phyloP scores from a whole-genome alignment of 2,797 vertebrate species.

The Brachymystax lenok region DNA sequence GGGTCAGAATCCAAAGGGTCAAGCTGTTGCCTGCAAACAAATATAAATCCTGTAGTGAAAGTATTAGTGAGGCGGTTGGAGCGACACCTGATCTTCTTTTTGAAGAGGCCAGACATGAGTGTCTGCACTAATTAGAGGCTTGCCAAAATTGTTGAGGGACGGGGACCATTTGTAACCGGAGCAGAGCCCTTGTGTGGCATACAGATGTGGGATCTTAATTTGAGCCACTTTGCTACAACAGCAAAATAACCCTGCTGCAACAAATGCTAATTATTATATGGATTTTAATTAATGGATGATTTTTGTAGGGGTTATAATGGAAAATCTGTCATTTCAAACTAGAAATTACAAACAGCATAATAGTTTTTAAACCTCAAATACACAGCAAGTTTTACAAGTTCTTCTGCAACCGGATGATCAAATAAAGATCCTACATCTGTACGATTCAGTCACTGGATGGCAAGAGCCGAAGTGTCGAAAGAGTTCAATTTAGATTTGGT shows the following conservation, averaged over 20 bases:
- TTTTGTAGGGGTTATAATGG: too few relatives aligned
- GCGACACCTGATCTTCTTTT: constrained; percentile 6
- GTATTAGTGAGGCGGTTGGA: neutral
- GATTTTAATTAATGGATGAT: too few relatives aligned
- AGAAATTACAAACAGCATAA: too few relatives aligned
- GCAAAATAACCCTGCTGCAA: too few relatives aligned
- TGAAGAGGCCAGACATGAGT: neutral
- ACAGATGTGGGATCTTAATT: too few relatives aligned
- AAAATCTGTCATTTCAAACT: too few relatives aligned
- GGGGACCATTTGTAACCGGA: constrained; percentile 7
- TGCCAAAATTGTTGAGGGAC: neutral
- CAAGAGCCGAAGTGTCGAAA: constrained; percentile 4
- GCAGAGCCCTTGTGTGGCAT: neutral
- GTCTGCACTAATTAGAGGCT: constrained; percentile 13
- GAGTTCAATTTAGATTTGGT: constrained; percentile 13
- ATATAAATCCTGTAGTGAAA: constrained; percentile 8
- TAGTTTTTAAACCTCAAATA: too few relatives aligned
- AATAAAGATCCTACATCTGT: too few relatives aligned
- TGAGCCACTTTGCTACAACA: too few relatives aligned
- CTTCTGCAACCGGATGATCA: too few relatives aligned
- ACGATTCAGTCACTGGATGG: neutral
- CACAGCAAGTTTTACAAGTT: too few relatives aligned
- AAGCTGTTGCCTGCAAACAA: neutral
- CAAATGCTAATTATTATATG: too few relatives aligned
- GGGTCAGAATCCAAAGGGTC: constrained; percentile 13